These are phyloP conservation scores for Lepidocolaptes lacrymiger DNA, from an alignment of 2,797 vertebrate genomes.

Conservation along the genomic window DNA sequence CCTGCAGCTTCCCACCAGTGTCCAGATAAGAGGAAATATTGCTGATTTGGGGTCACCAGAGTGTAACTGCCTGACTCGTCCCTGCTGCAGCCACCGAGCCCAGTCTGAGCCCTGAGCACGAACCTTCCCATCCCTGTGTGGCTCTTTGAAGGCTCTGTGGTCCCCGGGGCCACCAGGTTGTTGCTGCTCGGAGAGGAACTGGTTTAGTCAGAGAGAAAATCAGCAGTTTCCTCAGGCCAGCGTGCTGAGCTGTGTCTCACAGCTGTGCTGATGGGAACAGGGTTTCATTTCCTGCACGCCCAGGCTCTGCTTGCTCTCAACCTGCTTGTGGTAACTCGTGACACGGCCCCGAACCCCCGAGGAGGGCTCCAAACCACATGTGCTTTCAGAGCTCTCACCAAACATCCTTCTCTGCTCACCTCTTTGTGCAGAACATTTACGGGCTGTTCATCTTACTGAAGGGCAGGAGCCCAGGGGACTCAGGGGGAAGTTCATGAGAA, in stretches of 20 bases:
- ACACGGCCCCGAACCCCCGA: neutral
- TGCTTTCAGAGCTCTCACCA: neutral
- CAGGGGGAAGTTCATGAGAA: neutral
- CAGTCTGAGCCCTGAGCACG: rapidly evolving
- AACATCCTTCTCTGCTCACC: neutral
- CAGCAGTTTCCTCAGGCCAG: neutral
- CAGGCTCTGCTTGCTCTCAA: too few relatives aligned
- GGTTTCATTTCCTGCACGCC: constrained; percentile 47
- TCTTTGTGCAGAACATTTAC: rapidly evolving
- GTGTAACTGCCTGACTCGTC: rapidly evolving
- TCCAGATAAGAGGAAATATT: neutral
- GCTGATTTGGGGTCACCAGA: neutral
- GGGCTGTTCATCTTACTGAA: rapidly evolving
- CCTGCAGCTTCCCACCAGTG: neutral
- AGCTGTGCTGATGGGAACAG: constrained; percentile 52
- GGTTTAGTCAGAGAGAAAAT: constrained; percentile 39
- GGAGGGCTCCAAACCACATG: neutral
- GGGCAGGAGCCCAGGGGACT: neutral
- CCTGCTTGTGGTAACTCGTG: constrained; percentile 6
- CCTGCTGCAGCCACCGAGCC: neutral
- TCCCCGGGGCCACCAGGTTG: neutral
- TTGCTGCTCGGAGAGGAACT: neutral
- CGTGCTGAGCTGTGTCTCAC: neutral
- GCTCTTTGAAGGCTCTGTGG: neutral
- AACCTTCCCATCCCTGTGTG: neutral